A percentile compares a stretch with the other conserved stretches of the same genome.
Evolutionary conservation across 2,888 invertebrate species (phyloP).

Genomic region (Hipparchia semele): DNA sequence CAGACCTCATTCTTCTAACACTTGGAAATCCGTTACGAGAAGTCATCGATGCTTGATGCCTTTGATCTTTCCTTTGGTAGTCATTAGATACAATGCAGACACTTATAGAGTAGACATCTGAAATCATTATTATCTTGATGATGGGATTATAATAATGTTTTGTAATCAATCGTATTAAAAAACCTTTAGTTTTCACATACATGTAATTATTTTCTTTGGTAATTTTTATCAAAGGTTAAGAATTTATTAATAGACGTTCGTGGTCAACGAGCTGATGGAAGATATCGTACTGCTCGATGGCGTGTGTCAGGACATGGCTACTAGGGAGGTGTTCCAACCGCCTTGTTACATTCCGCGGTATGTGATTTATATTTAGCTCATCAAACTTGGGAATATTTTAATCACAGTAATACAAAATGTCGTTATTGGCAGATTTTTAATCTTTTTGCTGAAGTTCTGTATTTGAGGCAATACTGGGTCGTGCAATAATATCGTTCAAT

Average conservation of each 20-base stretch:
- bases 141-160: neutral
- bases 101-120: too few species aligned
- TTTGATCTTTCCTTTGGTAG: neutral
- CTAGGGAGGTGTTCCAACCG: slow-evolving; percentile 80
- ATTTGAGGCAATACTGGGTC: too few species aligned
- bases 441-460: neutral
- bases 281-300: slow-evolving; percentile 84
- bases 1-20: neutral
- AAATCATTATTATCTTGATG: too few species aligned
- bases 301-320: slow-evolving; percentile 77
- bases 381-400: too few species aligned
- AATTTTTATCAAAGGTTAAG: neutral
- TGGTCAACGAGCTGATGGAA: slow-evolving; percentile 80
- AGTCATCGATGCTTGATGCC: neutral
- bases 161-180: neutral
- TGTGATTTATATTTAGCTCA: neutral
- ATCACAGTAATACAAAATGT: too few species aligned
- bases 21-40: too few species aligned
- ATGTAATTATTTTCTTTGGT: neutral
- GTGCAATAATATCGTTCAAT: too few species aligned
- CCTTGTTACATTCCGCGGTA: slow-evolving; percentile 82
- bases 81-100: neutral
- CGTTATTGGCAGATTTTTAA: neutral
- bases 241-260: slow-evolving; percentile 62
- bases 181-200: neutral